Evolutionary conservation across 2,888 invertebrate genomes (phyloP), one percentile per base, ranked within the genome.

Genomic region (Steromphala cineraria): DNA sequence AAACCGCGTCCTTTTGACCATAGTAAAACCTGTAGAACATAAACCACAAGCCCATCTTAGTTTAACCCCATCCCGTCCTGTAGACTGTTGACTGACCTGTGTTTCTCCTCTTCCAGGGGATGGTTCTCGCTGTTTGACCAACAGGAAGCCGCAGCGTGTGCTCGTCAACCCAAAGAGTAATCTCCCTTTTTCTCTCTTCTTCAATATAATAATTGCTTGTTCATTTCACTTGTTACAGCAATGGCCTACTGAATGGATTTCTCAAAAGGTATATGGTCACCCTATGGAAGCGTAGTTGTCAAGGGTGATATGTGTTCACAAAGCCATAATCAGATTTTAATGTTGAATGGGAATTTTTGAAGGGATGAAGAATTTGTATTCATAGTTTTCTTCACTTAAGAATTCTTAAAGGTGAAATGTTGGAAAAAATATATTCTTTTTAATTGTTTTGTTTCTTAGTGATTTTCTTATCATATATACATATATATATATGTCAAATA

Each of bases 191-290:
- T 79, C 71, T 21, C 55, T 28, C 8, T 74, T 71, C 75, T 28
- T 75, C 52, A 62, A 31, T 15, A 36, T 78, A 19, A 78, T 76
- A 78, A 46, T 56, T 52, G 53, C 71, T 79, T 46, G 55, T 46
- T 67, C 36, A 28, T 79, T 28, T 55, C 55, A 31, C n/a, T 75
- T 31, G 77, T 79, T 74, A 56, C 82, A 83, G 83, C 77, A 82
- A 83, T 79, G 84, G 84, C 79, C 79, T 84, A 81, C 81, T 84
- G 75, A 83, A 84, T 84, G 84, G 84, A 80, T 83, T 84, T 56
- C 82, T 83, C 79, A 84, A 84, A 82, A 84, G 84, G 84, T 84
- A 84, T 80, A 36, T 31, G 31, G 31, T 55, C 53, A 31, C 19
- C n/a, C 19, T 55, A 8, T 53, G 17, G 71, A 36, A 31, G 40